Conservation (phyloP, 2,888 invertebrate genomes). For the Megaustenia siamemsis region DNA sequence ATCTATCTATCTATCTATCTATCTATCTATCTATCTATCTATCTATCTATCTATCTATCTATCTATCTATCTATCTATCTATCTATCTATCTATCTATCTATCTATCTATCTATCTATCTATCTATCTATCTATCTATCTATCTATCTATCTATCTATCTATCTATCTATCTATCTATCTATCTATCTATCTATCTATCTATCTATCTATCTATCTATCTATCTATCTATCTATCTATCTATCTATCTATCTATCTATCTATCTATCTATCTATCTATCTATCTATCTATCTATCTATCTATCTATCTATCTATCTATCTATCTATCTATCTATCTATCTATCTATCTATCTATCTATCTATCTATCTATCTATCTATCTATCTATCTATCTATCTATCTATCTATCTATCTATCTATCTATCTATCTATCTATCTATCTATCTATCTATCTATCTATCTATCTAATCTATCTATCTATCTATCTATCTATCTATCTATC, state of each 20-base stretch:
- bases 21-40: neutral
- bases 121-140: slow-evolving; percentile 10
- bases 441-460: neutral
- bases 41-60: neutral
- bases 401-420: slow-evolving; percentile 4
- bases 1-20: neutral
- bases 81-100: neutral
- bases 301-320: neutral
- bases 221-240: neutral
- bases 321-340: no score
- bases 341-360: neutral
- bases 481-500: neutral
- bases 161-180: neutral
- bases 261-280: neutral
- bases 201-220: neutral
- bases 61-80: no score
- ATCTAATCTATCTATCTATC: neutral
- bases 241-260: neutral
- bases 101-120: neutral
- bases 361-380: neutral
- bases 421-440: neutral
- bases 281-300: neutral
- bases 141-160: neutral
- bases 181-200: neutral
- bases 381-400: slow-evolving; percentile 5